Percentiles rank a stretch among this genome's conserved stretches.
Conservation (phyloP, 2,113 vertebrate species). For the Psittacus erithacus region DNA sequence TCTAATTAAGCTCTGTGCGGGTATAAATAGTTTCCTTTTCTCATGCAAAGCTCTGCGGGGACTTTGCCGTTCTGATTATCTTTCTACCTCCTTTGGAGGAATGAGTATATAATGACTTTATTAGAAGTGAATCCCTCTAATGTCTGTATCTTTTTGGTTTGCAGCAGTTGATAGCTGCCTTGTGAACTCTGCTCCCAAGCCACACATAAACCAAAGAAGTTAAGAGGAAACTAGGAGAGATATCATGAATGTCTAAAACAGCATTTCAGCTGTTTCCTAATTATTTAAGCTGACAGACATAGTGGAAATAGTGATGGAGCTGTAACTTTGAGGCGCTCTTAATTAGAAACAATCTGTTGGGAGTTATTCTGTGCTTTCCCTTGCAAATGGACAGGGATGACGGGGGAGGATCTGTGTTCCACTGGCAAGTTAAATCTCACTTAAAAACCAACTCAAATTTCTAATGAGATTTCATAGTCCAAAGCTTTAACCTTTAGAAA, state of each 20-base stretch:
- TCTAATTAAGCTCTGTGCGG: conserved; percentile 37
- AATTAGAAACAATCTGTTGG: conserved; percentile 32
- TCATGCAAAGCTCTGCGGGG: conserved; percentile 69
- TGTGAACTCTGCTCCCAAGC: conserved; percentile 31
- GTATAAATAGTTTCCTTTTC: conserved; percentile 65
- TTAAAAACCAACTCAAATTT: not conserved
- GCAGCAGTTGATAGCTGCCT: conserved; percentile 2
- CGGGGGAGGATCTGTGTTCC: not conserved
- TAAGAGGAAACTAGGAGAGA: not conserved
- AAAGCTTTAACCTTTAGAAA: not conserved
- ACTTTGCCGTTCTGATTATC: conserved; percentile 65
- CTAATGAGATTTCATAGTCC: not conserved
- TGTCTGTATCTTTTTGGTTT: conserved; percentile 36
- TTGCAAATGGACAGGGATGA: not conserved
- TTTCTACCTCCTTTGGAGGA: conserved; percentile 61
- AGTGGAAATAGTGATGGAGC: conserved; percentile 1
- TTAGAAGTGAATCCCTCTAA: conserved; percentile 55
- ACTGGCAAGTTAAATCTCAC: not conserved
- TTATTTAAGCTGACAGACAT: conserved; percentile 13
- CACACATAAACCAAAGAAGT: not conserved
- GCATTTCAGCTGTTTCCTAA: not conserved
- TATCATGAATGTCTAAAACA: not conserved
- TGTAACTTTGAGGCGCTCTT: not conserved
- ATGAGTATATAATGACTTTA: conserved; percentile 53
- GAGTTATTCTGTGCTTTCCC: not conserved